These are phyloP conservation scores for Diorhabda carinulata DNA, from an alignment of 1,140 invertebrate species.

Conservation along the genomic window DNA sequence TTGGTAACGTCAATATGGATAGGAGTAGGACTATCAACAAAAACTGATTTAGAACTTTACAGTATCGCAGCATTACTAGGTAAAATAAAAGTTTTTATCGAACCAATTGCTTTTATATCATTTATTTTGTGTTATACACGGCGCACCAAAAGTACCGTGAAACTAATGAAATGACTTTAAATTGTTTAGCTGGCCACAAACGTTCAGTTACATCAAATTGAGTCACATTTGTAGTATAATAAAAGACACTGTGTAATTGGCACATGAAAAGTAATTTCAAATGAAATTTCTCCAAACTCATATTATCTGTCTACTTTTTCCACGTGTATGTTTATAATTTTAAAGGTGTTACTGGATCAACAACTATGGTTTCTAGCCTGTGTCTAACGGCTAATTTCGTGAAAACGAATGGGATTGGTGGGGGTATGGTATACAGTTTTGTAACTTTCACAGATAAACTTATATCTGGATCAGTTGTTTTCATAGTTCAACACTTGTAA, in stretches of 20 bases:
- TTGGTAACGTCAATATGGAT: conserved; percentile 62
- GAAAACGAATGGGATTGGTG: conserved; percentile 79
- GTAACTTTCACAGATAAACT: conserved; percentile 95
- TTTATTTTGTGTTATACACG: too few species aligned
- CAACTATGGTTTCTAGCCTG: conserved; percentile 85
- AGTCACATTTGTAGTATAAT: too few species aligned
- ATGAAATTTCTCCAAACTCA: too few species aligned
- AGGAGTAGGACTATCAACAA: conserved; percentile 51
- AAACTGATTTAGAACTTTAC: conserved; percentile 57
- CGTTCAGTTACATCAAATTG: too few species aligned
- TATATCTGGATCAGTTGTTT: conserved; percentile 80
- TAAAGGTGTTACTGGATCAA: conserved; percentile 76
- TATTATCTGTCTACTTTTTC: too few species aligned
- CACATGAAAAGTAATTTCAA: too few species aligned
- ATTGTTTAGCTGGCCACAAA: too few species aligned
- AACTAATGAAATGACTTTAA: too few species aligned
- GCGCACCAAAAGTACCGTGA: too few species aligned
- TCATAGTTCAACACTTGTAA: conserved; percentile 78
- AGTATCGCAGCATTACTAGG: conserved; percentile 65
- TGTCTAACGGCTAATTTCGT: conserved; percentile 89
- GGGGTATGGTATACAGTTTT: conserved; percentile 88
- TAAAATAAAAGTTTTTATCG: conserved; percentile 30
- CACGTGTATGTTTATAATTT: conserved; percentile 27
- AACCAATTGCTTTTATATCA: background rate
- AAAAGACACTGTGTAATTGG: too few species aligned